phyloP scores from a whole-genome alignment of 2,888 invertebrate genomes.

The Crioceris asparagi region DNA sequence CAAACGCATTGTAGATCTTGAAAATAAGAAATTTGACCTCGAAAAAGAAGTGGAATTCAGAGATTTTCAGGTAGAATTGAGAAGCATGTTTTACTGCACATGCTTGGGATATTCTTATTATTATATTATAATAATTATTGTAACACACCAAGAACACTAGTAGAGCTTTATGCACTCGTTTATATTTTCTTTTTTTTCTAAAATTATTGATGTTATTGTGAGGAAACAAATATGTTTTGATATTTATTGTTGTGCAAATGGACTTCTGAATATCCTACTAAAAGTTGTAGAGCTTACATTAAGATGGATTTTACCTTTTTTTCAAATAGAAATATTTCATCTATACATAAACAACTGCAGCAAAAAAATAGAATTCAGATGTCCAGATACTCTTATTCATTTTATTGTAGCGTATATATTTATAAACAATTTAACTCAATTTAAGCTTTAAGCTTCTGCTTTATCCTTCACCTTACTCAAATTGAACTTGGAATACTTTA shows the following conservation, averaged over 20 bases:
- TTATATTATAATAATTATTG: background rate
- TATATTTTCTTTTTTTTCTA: no score
- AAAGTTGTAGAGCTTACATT: background rate
- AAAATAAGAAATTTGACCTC: conserved; percentile 94
- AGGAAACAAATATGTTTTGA: no score
- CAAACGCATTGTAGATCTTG: conserved; percentile 69
- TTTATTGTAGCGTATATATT: no score
- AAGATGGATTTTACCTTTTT: background rate
- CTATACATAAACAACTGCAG: background rate
- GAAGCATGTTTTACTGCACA: conserved; percentile 16
- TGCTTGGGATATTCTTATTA: background rate
- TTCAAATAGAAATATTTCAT: background rate
- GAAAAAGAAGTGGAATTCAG: conserved; percentile 93
- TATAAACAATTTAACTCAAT: no score
- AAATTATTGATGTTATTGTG: no score
- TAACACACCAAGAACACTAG: conserved; percentile 1
- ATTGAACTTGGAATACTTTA: no score
- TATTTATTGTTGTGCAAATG: no score
- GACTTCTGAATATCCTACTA: no score
- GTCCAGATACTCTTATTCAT: no score
- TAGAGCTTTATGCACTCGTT: no score
- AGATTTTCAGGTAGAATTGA: conserved; percentile 76
- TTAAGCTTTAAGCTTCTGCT: no score
- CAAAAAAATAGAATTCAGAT: background rate
- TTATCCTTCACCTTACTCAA: no score